A percentile compares a stretch with the other conserved stretches of the same genome.
These are phyloP conservation scores for Ia io DNA, from an alignment of 2,113 vertebrate species.

Conservation along the genomic window DNA sequence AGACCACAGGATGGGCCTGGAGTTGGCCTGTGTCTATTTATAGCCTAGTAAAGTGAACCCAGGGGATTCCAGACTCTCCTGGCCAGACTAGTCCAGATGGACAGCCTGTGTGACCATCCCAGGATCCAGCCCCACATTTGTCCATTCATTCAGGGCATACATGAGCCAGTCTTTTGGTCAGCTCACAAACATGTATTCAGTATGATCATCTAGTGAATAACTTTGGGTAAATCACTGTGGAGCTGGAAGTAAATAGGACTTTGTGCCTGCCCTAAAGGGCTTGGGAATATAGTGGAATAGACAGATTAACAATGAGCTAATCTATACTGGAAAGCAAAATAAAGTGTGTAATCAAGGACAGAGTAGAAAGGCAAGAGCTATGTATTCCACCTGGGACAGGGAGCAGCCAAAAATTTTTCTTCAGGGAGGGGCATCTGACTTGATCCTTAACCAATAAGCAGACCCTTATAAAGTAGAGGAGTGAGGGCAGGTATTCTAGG, in stretches of 20 bases:
- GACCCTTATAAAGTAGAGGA: neutral
- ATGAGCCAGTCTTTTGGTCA: neutral
- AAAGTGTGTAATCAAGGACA: neutral
- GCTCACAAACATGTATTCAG: neutral
- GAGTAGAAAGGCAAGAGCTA: slow-evolving; percentile 13
- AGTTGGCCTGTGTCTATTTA: neutral
- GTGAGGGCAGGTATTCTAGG: neutral
- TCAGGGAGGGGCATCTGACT: neutral
- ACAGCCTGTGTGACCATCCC: neutral
- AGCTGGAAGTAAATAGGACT: neutral
- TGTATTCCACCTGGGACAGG: neutral
- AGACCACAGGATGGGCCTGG: neutral
- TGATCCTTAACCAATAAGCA: neutral
- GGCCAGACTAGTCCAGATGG: neutral
- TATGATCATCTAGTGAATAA: neutral
- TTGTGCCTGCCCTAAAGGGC: neutral
- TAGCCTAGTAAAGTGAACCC: neutral
- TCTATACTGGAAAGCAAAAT: slow-evolving; percentile 6
- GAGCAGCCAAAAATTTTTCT: neutral
- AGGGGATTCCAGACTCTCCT: neutral
- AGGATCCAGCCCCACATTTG: neutral
- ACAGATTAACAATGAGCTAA: neutral
- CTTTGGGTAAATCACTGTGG: neutral
- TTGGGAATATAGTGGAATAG: neutral
- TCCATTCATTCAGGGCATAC: neutral